Conservation (phyloP, 1,140 invertebrate genomes). For the Achroia grisella region DNA sequence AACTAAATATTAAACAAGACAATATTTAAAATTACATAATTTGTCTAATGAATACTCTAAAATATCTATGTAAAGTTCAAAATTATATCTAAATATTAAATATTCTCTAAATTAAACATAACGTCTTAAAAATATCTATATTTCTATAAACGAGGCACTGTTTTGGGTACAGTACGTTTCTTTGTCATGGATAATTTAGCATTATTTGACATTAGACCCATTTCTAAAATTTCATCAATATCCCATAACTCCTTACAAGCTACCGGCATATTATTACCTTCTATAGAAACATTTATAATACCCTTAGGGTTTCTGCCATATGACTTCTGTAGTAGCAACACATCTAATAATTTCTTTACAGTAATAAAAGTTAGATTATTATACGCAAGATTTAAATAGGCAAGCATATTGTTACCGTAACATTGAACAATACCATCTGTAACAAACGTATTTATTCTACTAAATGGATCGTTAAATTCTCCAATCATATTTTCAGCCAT, state of each 20-base stretch:
- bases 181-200: too few relatives aligned
- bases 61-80: too few relatives aligned
- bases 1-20: too few relatives aligned
- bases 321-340: conserved; percentile 30
- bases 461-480: conserved; percentile 37
- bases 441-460: conserved; percentile 14
- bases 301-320: conserved; percentile 32
- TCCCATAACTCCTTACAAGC: conserved; percentile 26
- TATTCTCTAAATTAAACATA: too few relatives aligned
- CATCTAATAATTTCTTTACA: conserved; percentile 28
- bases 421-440: conserved; percentile 27
- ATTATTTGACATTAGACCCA: too few relatives aligned
- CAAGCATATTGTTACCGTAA: conserved; percentile 36
- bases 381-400: conserved; percentile 41
- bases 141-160: too few relatives aligned
- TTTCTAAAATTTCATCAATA: conserved; percentile 33
- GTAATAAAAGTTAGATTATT: conserved; percentile 38
- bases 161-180: not conserved
- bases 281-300: conserved; percentile 36
- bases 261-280: conserved; percentile 44
- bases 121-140: too few relatives aligned
- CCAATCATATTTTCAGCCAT: conserved; percentile 29
- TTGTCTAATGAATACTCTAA: too few relatives aligned
- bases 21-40: too few relatives aligned
- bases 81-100: too few relatives aligned